phyloP scores from a whole-genome alignment of 2,888 invertebrate genomes.

The Drosophila mimica region DNA sequence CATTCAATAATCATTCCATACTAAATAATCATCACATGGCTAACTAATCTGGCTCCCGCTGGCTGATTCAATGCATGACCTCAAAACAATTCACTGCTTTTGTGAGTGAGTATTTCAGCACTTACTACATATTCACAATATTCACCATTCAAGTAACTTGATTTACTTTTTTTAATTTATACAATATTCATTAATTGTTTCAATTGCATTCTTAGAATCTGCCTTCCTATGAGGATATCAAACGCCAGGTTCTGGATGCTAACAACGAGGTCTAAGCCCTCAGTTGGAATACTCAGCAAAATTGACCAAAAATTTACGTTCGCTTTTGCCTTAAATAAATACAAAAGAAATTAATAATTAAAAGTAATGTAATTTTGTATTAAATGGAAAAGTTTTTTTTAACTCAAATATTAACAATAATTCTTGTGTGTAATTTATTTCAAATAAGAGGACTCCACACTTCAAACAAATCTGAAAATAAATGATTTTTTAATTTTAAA shows the following conservation, averaged over 20 bases:
- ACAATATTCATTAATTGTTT: conserved; percentile 3
- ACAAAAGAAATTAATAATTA: conserved; percentile 10
- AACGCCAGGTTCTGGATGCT: conserved; percentile 76
- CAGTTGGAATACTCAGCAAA: conserved; percentile 62
- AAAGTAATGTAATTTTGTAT: conserved; percentile 45
- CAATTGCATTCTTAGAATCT: conserved; percentile 61
- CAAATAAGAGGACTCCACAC: neutral
- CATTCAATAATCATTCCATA: conserved; percentile 12
- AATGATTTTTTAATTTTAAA: neutral
- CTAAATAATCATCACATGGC: conserved; percentile 13
- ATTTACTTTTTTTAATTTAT: neutral
- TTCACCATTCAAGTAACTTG: conserved; percentile 16
- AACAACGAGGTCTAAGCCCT: conserved; percentile 75
- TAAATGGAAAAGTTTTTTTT: conserved; percentile 44
- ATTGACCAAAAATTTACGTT: conserved; percentile 61
- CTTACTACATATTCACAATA: conserved; percentile 4
- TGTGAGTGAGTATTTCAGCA: conserved; percentile 43
- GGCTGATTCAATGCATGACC: conserved; percentile 36
- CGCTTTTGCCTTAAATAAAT: conserved; percentile 47
- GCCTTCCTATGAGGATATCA: conserved; percentile 84
- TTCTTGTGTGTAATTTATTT: neutral
- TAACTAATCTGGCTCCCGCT: conserved; percentile 29
- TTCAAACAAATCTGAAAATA: neutral
- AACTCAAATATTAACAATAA: conserved; percentile 12
- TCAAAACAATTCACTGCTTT: conserved; percentile 19